Base-by-base conservation (phyloP, 1,140 invertebrate genomes). In the Rhagoletis zephyria region DNA sequence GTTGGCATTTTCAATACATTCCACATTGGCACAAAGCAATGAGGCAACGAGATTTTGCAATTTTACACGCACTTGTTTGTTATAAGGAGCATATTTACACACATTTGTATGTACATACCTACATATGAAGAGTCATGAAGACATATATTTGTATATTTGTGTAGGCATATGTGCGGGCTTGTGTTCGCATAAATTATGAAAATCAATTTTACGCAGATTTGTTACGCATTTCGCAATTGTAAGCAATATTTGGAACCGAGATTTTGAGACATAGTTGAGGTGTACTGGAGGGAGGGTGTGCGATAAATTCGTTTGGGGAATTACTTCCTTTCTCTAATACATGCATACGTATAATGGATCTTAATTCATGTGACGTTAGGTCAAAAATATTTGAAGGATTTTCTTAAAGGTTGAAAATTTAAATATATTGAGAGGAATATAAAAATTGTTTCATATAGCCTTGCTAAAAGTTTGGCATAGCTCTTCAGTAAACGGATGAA, bases 101-200 rank as follows among this genome's bases (percentile, higher is more conserved):
- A 45, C 40, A 12, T 74, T 14, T 14, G 42, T 63, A 12, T 60
- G 42, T 63, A 12, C 1, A 60, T 60, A 60, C 59, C 1, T 12
- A 12, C 59, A 60, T 60, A 60, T 60, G 59, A 6, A 60, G 6
- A 6, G 12, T 60, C 59, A 12, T 7, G 59, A 7, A 60, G 59
- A 1, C 6, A 12, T 12, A 60, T 63, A 2, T 7, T 7, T 14
- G 61, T 63, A 63, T 16, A 2, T 14, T 5, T 16, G 61, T 63
- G 16, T 63, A 4, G 1, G 61, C 12, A 4, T n/a, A 14, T 63
- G 16, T 12, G 1, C 16, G 10, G 10, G 61, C 12, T 63, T n/a
- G 61, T 63, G 16, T 12, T 16, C 61, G 61, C 67, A 74, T 70
- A 70, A 70, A 45, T 70, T 70, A 70, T 74, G 40, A 74, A 74